Evolutionary conservation across 2,797 vertebrate species (phyloP), one percentile per base, ranked within the genome.

Genomic region (Limosa lapponica): DNA sequence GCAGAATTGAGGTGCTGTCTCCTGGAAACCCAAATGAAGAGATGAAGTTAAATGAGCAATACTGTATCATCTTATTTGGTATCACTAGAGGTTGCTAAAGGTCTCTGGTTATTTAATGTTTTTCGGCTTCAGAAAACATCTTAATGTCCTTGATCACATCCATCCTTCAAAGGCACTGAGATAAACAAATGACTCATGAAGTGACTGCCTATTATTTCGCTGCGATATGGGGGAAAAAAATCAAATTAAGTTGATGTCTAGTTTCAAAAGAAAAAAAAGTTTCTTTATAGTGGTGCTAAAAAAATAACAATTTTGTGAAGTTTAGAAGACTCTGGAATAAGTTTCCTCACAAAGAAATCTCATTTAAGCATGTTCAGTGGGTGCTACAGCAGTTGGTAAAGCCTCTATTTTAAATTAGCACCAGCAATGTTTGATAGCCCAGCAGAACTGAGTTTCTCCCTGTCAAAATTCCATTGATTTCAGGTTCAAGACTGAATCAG

Each of bases 171-270:
- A 84, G 82, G 23, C 27, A n/a, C 39, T 34, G 30, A 78, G 72
- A 86, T 90, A 92, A 93, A 89, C 61, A 72, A 61, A 57, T 74
- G 72, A 77, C 69, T 92, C 72, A 65, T 54, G 70, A 93, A 90
- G 59, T 23, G 36, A 55, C 32, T 69, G 34, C 32, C 48, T 86
- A 19, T 67, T 72, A 71, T 77, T 51, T 80, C 73, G 37, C 73
- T 67, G 37, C 1, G 1, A 34, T 92, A 82, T 77, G 20, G 16
- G 49, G 37, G n/a, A 16, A 54, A 34, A 27, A 43, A 43, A 64
- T 43, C 49, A 41, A 70, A 67, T 79, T 7, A 79, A 66, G 32
- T 43, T 57, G 36, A 62, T 55, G 30, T 88, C 54, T 59, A 17
- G 16, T 86, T 64, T 87, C 44, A 79, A 37, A 81, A 71, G 43